phyloP scores from a whole-genome alignment of 2,797 vertebrate genomes.

The Tapera naevia region DNA sequence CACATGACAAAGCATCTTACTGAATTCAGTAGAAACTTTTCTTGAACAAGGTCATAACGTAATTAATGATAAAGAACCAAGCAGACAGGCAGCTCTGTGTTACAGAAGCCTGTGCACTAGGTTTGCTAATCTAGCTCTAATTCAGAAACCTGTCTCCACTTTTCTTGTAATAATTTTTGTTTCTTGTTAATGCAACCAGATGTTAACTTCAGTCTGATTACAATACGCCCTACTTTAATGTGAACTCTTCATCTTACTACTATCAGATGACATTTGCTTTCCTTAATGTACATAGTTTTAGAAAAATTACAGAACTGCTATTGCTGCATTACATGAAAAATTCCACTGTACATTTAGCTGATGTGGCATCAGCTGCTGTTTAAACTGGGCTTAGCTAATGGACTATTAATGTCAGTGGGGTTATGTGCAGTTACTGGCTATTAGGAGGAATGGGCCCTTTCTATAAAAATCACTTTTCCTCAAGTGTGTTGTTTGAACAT shows the following conservation, averaged over 20 bases:
- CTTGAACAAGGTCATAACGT: background rate
- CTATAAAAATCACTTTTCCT: conserved; percentile 78
- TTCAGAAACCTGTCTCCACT: conserved; percentile 47
- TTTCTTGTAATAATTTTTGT: conserved; percentile 17
- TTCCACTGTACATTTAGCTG: conserved; percentile 81
- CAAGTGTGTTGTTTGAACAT: conserved; percentile 81
- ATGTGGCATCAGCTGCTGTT: conserved; percentile 84
- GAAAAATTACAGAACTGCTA: conserved; percentile 72
- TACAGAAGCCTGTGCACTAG: background rate
- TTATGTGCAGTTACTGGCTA: conserved; percentile 80
- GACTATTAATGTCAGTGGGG: conserved; percentile 88
- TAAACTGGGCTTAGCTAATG: conserved; percentile 89
- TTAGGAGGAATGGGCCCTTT: conserved; percentile 80
- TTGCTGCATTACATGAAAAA: conserved; percentile 75
- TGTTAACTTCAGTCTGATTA: conserved; percentile 74
- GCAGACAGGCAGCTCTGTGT: background rate
- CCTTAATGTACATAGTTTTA: conserved; percentile 73
- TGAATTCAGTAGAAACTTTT: background rate
- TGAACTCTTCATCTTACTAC: conserved; percentile 44
- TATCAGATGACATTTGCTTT: conserved; percentile 79
- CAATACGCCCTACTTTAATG: conserved; percentile 62
- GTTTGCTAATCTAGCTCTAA: conserved; percentile 50
- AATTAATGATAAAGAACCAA: background rate
- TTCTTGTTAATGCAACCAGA: conserved; percentile 63
- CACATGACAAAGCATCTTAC: background rate